Evolutionary conservation across 2,113 vertebrate species (phyloP).

Genomic region (Grantiella picta): DNA sequence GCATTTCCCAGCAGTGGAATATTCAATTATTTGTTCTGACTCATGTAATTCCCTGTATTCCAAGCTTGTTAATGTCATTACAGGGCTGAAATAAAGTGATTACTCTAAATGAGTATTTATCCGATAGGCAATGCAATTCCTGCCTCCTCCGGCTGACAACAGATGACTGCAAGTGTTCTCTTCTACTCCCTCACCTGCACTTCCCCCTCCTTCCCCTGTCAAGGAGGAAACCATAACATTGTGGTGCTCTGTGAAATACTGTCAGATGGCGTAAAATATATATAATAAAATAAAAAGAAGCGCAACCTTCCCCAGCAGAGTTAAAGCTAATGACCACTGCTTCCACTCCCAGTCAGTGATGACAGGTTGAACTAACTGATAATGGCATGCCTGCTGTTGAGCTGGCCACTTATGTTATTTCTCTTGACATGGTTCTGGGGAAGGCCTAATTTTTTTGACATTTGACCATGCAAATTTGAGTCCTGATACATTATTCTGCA

Average conservation of each 20-base stretch:
- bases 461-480: slow-evolving; percentile 99
- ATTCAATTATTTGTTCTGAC: slow-evolving; percentile 91
- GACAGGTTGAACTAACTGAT: slow-evolving; percentile 94
- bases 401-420: slow-evolving; percentile 92
- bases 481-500: slow-evolving; percentile 98
- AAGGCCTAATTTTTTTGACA: slow-evolving; percentile 99
- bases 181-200: neutral
- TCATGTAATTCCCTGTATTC: slow-evolving; percentile 87
- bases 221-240: slow-evolving; percentile 65
- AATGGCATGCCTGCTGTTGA: slow-evolving; percentile 92
- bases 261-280: slow-evolving; percentile 79
- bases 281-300: slow-evolving; percentile 73
- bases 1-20: slow-evolving; percentile 73
- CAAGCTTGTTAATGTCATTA: slow-evolving; percentile 89
- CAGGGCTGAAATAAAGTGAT: slow-evolving; percentile 87
- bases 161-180: slow-evolving; percentile 49
- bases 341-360: slow-evolving; percentile 87
- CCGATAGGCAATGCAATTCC: slow-evolving; percentile 70
- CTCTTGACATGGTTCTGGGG: slow-evolving; percentile 96
- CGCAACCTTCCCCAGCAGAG: slow-evolving; percentile 72
- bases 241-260: slow-evolving; percentile 76
- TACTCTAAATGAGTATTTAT: slow-evolving; percentile 86
- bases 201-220: slow-evolving; percentile 64
- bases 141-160: slow-evolving; percentile 65
- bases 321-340: slow-evolving; percentile 92